Evolutionary conservation across 2,888 invertebrate genomes (phyloP), one percentile per base, ranked within the genome.

Genomic region (Drosophila macrothrix): DNA sequence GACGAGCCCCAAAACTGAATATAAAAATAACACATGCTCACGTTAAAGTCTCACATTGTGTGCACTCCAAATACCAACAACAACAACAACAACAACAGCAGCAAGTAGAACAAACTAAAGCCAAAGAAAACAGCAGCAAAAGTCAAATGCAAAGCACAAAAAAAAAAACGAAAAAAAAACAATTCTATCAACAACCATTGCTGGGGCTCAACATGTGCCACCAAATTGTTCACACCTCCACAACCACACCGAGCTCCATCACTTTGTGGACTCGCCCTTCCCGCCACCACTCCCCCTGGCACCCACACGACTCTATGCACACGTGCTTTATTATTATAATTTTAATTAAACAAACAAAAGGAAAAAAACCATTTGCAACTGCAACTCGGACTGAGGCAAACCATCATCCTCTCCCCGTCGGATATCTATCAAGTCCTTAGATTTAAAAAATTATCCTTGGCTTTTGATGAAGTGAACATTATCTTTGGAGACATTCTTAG

Each of bases 161-260:
- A 3, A 35, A 19, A 22, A 62, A 68, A 78, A 69, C 16, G n/a
- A 22, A 28, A 29, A 9, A 59, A 62, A 73, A 77, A 74, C 65
- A 66, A 69, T 58, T 54, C 58, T 74, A 76, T 43, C 66, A 67
- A 56, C 54, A 79, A 53, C 68, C 61, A 76, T 62, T 67, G 39
- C 67, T 55, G 41, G 50, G 62, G 46, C 14, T 22, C 70, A 72
- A 84, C 88, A 84, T 88, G 86, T 88, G 86, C 82, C 84, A 88
- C 80, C 80, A 80, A 77, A 88, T 88, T 86, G 81, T 84, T 84
- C 88, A 86, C 84, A 84, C 84, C 84, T 88, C 80, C 63, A 53
- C 65, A 56, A 41, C 77, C 79, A 46, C 79, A 70, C 43, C 37
- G 29, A 41, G 54, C 64, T 50, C 59, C 49, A 56, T 28, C 67